A percentile compares a stretch with the other conserved stretches of the same genome.
phyloP scores from a whole-genome alignment of 1,140 invertebrate species.

The Sinella curviseta region DNA sequence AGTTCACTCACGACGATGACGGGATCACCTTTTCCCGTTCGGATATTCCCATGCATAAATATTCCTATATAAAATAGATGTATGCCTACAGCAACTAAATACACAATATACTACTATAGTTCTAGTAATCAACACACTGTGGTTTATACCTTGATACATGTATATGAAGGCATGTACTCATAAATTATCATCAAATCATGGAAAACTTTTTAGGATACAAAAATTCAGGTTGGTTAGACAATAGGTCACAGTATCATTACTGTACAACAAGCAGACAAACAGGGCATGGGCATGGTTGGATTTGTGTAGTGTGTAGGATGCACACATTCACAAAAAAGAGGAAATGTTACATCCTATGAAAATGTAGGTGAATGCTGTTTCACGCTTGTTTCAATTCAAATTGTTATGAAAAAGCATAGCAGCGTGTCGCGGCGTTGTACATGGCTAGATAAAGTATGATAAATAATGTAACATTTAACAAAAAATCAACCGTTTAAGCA shows the following conservation, averaged over 20 bases:
- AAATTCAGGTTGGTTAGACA: background rate
- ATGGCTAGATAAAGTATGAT: slow-evolving; percentile 1
- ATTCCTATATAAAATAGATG: too few species aligned
- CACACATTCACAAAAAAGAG: slow-evolving; percentile 1
- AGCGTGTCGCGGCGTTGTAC: background rate
- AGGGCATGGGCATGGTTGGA: too few species aligned
- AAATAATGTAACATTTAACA: background rate
- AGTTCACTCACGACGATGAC: too few species aligned
- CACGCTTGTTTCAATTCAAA: slow-evolving; percentile 6
- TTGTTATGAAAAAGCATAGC: background rate
- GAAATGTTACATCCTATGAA: background rate
- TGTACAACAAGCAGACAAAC: too few species aligned
- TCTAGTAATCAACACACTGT: too few species aligned
- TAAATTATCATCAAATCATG: background rate
- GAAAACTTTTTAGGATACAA: background rate
- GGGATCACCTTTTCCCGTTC: too few species aligned
- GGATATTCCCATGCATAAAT: too few species aligned
- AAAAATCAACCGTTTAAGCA: background rate
- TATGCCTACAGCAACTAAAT: too few species aligned
- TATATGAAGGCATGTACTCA: too few species aligned
- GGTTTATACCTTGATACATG: too few species aligned
- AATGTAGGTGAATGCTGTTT: slow-evolving; percentile 16
- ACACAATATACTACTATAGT: too few species aligned
- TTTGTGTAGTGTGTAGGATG: background rate
- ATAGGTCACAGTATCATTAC: too few species aligned